Percentiles rank a stretch among this genome's conserved stretches.
phyloP scores from a whole-genome alignment of 64 coral and sea anemone genomes.

The Stichodactyla mertensii region DNA sequence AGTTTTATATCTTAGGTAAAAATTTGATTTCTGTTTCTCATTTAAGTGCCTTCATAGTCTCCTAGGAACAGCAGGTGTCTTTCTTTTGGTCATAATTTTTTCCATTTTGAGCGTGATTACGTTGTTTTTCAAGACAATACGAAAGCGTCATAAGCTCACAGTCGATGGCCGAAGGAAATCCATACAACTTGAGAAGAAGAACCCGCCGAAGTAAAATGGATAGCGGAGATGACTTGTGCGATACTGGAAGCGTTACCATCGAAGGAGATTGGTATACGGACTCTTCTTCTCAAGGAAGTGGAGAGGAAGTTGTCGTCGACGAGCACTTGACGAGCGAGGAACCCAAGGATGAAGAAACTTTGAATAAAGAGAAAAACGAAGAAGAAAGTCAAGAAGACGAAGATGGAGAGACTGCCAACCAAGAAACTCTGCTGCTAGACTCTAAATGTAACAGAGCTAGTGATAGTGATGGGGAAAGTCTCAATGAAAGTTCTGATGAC shows the following conservation, averaged over 20 bases:
- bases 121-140: not conserved
- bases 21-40: not conserved
- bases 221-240: not conserved
- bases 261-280: constrained; percentile 10
- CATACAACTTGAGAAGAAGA: constrained; percentile 12
- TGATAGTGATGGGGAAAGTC: not conserved
- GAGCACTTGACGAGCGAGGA: not conserved
- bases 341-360: not conserved
- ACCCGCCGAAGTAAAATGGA: not conserved
- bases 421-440: not conserved
- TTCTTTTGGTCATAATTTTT: not conserved
- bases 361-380: not conserved
- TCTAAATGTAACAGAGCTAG: not conserved
- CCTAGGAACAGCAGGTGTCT: not conserved
- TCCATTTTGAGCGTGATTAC: constrained; percentile 6
- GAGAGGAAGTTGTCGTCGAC: not conserved
- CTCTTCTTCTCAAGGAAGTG: constrained; percentile 5
- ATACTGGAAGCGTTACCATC: constrained; percentile 26
- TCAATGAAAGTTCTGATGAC: not conserved
- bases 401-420: not conserved
- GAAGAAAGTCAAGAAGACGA: not conserved
- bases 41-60: not conserved
- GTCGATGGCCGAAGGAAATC: constrained; percentile 9
- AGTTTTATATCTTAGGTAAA: not conserved
- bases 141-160: not conserved